phyloP scores from a whole-genome alignment of 2,888 invertebrate genomes.

The Thera obeliscata region DNA sequence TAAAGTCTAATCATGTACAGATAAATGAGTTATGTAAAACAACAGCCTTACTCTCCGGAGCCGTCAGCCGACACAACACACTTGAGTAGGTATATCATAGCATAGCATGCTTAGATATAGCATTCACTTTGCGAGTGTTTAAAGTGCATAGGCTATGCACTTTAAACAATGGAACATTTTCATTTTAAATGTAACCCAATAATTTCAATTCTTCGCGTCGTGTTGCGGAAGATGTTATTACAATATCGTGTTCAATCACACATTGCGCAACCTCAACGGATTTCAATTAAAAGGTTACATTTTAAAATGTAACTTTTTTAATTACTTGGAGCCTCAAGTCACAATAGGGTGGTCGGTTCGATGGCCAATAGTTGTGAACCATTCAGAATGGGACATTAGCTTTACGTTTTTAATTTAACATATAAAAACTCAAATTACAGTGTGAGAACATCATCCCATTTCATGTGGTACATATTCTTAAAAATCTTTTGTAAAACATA shows the following conservation, averaged over 20 bases:
- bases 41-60: conserved; percentile 25
- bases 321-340: not conserved
- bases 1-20: conserved; percentile 20
- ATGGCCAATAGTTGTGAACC: not conserved
- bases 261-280: not conserved
- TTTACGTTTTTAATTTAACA: not conserved
- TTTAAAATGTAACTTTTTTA: not conserved
- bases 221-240: not conserved
- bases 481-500: conserved; percentile 15
- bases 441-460: not conserved
- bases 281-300: not conserved
- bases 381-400: not conserved
- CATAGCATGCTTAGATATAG: not conserved
- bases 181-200: not conserved
- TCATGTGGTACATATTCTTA: conserved; percentile 11
- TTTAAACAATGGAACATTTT: not conserved
- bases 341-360: not conserved
- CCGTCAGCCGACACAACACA: conserved; percentile 33
- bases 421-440: not conserved
- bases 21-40: conserved; percentile 16
- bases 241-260: not conserved
- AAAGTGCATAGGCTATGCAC: not conserved
- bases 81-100: conserved; percentile 29
- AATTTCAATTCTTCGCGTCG: not conserved
- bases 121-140: not conserved